Conservation (phyloP, 2,888 invertebrate species). For the Trachelus tabidus region DNA sequence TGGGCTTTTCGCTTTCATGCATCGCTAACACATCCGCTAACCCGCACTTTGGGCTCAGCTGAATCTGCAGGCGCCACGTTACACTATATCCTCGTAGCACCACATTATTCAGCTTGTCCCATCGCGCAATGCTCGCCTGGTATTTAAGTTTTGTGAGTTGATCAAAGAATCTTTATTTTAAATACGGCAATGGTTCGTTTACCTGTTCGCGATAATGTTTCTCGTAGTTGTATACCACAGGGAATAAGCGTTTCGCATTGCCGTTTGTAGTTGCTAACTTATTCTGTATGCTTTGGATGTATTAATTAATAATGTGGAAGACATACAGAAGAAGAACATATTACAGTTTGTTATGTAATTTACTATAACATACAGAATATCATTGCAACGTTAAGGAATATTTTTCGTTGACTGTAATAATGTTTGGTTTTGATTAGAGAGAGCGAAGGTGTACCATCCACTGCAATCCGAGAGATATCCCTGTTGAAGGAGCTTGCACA, state of each 20-base stretch:
- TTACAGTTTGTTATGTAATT: not conserved
- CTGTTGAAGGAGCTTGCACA: constrained; percentile 90
- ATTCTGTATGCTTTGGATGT: constrained; percentile 3
- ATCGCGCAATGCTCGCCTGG: constrained; percentile 47
- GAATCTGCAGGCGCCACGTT: constrained; percentile 72
- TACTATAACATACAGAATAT: not conserved
- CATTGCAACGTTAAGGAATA: not conserved
- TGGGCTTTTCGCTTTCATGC: constrained; percentile 42
- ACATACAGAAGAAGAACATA: not conserved
- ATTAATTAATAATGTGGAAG: not conserved
- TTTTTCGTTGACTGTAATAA: constrained; percentile 7
- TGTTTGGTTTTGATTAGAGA: constrained; percentile 72
- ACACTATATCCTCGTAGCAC: constrained; percentile 71
- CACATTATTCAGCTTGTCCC: constrained; percentile 79
- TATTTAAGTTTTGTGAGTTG: constrained; percentile 25
- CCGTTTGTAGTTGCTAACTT: not conserved
- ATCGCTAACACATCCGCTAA: constrained; percentile 49
- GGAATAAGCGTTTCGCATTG: not conserved
- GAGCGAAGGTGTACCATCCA: constrained; percentile 97
- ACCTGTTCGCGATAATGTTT: not conserved
- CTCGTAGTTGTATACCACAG: not conserved
- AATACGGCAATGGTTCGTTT: not conserved
- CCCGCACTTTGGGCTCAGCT: constrained; percentile 64
- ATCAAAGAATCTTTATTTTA: not conserved
- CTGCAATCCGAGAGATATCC: constrained; percentile 96